Base-by-base conservation (phyloP, 2,113 vertebrate genomes). In the Meriones unguiculatus region DNA sequence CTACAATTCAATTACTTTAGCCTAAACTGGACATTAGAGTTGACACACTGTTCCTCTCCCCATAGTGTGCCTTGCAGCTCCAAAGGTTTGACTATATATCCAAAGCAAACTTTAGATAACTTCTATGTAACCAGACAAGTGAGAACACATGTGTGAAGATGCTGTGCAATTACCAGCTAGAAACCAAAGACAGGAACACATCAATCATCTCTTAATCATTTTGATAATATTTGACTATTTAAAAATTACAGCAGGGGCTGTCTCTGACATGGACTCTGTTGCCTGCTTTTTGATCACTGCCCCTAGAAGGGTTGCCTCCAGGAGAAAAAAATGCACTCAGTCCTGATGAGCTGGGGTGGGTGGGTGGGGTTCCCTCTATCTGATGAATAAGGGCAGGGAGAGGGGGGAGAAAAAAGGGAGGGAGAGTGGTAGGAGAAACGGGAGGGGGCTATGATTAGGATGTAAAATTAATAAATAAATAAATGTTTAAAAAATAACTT, bases 1-100 rank as follows among this genome's bases (percentile, higher is more conserved):
- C 87, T 80, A 93, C 4, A 94, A 95, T 38, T 82, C 24, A 90
- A 46, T 89, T 89, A 88, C 73, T 77, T 67, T 77, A 96, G 82
- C 46, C 62, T 82, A 91, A 94, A 52, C 6, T 77, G 46, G 38
- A 77, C n/a, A 86, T 72, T 73, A 90, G 1, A 30, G 38, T 92
- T 95, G 86, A 85, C 22, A 87, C 8, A 73, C 30, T 12, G 4
- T 18, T 89, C 80, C 94, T 95, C 90, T 57, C 12, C 24, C 81
- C 62, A 25, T 30, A 38, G 92, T 59, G 4, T 25, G 64, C 88
- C 89, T 69, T 90, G 52, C 25, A 92, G 70, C 28, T 80, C 62
- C 24, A 57, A 77, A 90, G 5, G 30, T 92, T 28, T 70, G 82
- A 96, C 28, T 41, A 35, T 32, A 92, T 9, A 85, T 62, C 50